These are phyloP conservation scores for Neomorphus geoffroyi DNA, from an alignment of 2,797 vertebrate genomes.

Conservation along the genomic window DNA sequence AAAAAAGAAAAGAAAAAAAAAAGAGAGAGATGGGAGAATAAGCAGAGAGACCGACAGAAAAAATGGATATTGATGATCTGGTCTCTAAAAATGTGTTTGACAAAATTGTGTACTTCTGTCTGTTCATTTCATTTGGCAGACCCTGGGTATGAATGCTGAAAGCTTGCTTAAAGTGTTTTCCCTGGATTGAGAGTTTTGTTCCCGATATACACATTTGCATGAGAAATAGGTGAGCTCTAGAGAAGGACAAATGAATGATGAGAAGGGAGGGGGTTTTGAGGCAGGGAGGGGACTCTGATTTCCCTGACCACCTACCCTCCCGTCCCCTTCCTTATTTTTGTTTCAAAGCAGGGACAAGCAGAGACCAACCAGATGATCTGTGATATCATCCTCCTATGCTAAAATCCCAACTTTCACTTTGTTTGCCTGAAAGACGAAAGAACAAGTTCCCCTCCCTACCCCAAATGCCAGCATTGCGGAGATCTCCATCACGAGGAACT, in stretches of 20 bases:
- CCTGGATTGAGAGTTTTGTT: constrained; percentile 4
- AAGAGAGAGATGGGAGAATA: neutral
- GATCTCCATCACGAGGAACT: neutral
- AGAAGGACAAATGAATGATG: constrained; percentile 5
- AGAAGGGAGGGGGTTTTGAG: neutral
- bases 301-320: neutral
- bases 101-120: neutral
- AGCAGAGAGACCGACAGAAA: neutral
- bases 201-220: constrained; percentile 23
- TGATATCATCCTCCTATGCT: accelerated
- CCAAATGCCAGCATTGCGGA: neutral
- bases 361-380: accelerated
- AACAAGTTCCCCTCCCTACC: neutral
- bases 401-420: neutral
- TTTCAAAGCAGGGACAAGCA: accelerated
- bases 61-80: neutral
- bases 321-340: neutral
- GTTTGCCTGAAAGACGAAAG: neutral
- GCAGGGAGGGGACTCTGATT: neutral
- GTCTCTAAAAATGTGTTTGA: neutral
- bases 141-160: neutral
- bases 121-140: neutral
- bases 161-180: neutral
- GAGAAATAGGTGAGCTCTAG: constrained; percentile 12
- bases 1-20: neutral